Evolutionary conservation across 2,113 vertebrate genomes (phyloP).

Genomic region (Burhinus bistriatus): DNA sequence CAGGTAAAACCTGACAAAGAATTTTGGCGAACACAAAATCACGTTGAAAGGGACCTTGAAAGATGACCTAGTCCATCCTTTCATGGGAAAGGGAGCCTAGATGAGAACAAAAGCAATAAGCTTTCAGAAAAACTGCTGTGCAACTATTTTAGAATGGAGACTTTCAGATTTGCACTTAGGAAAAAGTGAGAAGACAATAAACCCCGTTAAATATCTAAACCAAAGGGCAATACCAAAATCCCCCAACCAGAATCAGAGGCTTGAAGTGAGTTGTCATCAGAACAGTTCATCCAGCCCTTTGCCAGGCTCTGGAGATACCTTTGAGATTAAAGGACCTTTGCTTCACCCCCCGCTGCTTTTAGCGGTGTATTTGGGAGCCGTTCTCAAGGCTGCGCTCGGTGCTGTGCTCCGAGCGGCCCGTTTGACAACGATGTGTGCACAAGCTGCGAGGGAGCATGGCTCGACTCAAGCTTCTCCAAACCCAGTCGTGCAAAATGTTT

Average conservation of each 20-base stretch:
- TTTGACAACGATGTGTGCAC: accelerated
- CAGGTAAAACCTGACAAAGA: background rate
- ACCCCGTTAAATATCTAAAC: background rate
- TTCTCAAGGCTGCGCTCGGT: accelerated
- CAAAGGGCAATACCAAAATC: background rate
- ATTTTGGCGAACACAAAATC: background rate
- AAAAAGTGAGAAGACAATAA: background rate
- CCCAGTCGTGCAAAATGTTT: background rate
- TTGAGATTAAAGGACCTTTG: background rate
- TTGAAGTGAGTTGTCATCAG: background rate
- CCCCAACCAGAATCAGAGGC: background rate
- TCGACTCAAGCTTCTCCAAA: background rate
- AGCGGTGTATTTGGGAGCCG: background rate
- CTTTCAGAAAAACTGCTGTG: background rate
- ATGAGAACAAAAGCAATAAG: background rate
- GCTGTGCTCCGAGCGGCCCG: background rate
- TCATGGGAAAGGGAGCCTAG: background rate
- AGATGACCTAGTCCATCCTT: background rate
- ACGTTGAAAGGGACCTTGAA: background rate
- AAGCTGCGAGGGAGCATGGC: background rate
- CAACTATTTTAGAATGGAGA: background rate
- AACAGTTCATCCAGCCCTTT: background rate
- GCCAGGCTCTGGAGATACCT: background rate
- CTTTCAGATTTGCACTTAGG: background rate
- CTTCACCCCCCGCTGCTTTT: background rate